Evolutionary conservation across 2,797 vertebrate species (phyloP).

Genomic region (Rhinella marina): DNA sequence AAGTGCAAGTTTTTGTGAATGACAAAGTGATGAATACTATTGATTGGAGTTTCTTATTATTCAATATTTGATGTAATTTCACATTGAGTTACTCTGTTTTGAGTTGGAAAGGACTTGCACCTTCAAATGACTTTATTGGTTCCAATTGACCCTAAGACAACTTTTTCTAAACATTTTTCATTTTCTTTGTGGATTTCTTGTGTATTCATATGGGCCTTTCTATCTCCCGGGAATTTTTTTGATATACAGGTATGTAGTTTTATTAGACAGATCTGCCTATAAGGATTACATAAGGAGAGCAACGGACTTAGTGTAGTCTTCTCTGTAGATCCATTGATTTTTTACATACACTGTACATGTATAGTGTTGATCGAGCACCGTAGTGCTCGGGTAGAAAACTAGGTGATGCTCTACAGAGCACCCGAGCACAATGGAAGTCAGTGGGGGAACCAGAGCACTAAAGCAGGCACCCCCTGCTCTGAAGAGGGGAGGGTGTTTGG

Average conservation of each 20-base stretch:
- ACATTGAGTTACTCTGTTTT: not conserved
- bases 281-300: not conserved
- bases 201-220: not conserved
- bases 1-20: not conserved
- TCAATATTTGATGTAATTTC: not conserved
- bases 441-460: too few species aligned
- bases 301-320: not conserved
- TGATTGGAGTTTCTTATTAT: not conserved
- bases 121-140: conserved; percentile 7
- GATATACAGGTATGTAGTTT: not conserved
- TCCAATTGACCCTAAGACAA: not conserved
- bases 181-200: not conserved
- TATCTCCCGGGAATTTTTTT: not conserved
- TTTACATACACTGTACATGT: too few species aligned
- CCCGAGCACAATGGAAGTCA: too few species aligned
- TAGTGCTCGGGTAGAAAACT: too few species aligned
- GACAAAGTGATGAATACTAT: not conserved
- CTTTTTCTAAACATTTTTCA: not conserved
- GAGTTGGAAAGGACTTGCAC: not conserved
- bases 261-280: not conserved
- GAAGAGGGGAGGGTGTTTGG: too few species aligned
- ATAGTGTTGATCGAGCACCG: too few species aligned
- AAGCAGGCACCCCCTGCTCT: too few species aligned
- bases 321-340: not conserved
- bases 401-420: too few species aligned